Conservation (phyloP, 2,888 invertebrate species). For the Tachina fera region DNA sequence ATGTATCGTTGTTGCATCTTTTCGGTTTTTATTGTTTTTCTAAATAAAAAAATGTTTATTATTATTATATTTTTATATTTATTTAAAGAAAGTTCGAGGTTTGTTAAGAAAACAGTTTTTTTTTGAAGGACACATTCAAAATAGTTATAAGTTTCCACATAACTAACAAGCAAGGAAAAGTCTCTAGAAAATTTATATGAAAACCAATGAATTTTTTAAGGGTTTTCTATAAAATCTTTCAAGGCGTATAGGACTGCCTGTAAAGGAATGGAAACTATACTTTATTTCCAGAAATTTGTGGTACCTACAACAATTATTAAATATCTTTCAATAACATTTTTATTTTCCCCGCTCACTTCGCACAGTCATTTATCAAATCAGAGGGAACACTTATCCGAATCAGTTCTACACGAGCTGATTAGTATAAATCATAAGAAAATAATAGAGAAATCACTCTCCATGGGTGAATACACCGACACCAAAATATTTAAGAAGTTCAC, state of each 20-base stretch:
- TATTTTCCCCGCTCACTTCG: too few species aligned
- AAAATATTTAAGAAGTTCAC: too few species aligned
- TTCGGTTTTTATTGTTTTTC: slow-evolving; percentile 39
- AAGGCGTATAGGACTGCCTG: background rate
- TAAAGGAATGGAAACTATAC: too few species aligned
- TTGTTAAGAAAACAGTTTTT: background rate
- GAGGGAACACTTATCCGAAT: too few species aligned
- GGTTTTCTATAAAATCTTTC: background rate
- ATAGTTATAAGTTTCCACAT: background rate
- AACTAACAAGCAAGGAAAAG: background rate
- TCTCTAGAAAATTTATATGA: background rate
- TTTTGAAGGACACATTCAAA: slow-evolving; percentile 56
- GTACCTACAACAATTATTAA: too few species aligned
- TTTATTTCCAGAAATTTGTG: too few species aligned
- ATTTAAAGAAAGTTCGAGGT: slow-evolving; percentile 31
- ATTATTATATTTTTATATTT: background rate
- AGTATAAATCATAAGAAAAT: too few species aligned
- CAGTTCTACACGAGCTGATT: too few species aligned
- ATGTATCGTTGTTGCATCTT: slow-evolving; percentile 21
- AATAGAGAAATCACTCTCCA: too few species aligned
- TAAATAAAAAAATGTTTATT: background rate
- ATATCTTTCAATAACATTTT: too few species aligned
- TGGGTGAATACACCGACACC: too few species aligned
- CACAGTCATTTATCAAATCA: too few species aligned
- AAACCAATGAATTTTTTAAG: background rate